Evolutionary conservation across 2,888 invertebrate species (phyloP), one percentile per base, ranked within the genome.

Genomic region (Rhaphigaster nebulosa): DNA sequence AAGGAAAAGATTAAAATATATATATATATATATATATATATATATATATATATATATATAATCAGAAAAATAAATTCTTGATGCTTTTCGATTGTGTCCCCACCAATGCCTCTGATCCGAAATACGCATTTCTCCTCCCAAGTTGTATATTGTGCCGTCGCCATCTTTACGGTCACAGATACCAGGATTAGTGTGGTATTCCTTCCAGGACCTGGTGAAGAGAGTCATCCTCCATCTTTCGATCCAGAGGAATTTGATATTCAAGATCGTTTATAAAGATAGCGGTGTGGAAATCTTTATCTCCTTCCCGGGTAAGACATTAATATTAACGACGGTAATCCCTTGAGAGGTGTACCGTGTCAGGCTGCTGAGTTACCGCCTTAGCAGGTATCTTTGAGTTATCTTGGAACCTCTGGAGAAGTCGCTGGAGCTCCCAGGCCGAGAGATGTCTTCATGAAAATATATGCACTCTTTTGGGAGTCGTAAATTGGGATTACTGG

Each of bases 181-280:
- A 50, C 84, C 0, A 84, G 84, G 84, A 45, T 84, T 50, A n/a
- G 84, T 50, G 84, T 84, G 84, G 84, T 45, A 84, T 84, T 84
- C 84, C 45, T 13, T 45, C 70, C 45, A 84, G 84, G 84, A 84
- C 84, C 41, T 15, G 84, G 38, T 10, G n/a, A 84, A 45, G 84
- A 84, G 84, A 45, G 45, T n/a, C 84, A 50, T 45, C 84, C 45
- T 84, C 84, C 84, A 84, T 84, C 84, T 84, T 18, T 50, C n/a
- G n/a, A 45, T 50, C 45, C 15, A n/a, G 88, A 88, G 88, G 88
- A 88, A 88, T 88, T 88, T 88, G 88, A 88, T 88, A 88, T 88
- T 88, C 88, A 88, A 60, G 88, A 88, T 88, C 60, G 88, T 89
- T 76, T 89, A 54, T 89, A 54, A 89, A 89, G 89, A 89, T 89